Evolutionary conservation across 1,140 invertebrate genomes (phyloP), one percentile per base, ranked within the genome.

Genomic region (Drosophila burlai): DNA sequence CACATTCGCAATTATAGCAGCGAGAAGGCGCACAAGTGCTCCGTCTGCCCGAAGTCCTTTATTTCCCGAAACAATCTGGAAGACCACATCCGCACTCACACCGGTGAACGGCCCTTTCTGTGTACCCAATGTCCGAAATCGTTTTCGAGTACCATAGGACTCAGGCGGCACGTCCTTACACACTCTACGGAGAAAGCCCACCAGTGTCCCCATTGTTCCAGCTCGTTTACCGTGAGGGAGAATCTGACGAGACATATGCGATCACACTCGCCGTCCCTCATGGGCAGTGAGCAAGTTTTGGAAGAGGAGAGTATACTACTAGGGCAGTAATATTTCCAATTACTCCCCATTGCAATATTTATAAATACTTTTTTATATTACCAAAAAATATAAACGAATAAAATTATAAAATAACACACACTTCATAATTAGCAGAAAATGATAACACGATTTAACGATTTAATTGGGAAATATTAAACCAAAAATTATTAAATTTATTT

Each of bases 41-140:
- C 60, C 16, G 21, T 34, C 7, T 62, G 60, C 21, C 31, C 60
- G 0, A 57, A 55, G 15, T 62, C 60, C 6, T 62, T 62, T 36
- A 38, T 40, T 26, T 57, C 54, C 9, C 54, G 54, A 24, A 40
- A 21, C 38, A 40, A 57, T n/a, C 36, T 57, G 9, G 54, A 57
- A n/a, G 36, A 57, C 21, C 54, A 57, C 54, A 62, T 55, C 8
- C 60, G 50, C 1, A 38, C 60, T 38, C 60, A 57, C 31, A 62
- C 60, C 11, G 60, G 31, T 8, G 47, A 62, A 26, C 60, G 47
- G 10, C 47, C 60, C 7, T 62, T 57, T 13, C 7, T 26, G 16
- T 62, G 60, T 26, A 13, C 29, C 10, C 6, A 26, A 24, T 62
- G 60, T 36, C n/a, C 60, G 4, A 55, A 36, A 26, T 18, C 60